Conservation (phyloP, 2,797 vertebrate genomes). For the Siniperca undulata region DNA sequence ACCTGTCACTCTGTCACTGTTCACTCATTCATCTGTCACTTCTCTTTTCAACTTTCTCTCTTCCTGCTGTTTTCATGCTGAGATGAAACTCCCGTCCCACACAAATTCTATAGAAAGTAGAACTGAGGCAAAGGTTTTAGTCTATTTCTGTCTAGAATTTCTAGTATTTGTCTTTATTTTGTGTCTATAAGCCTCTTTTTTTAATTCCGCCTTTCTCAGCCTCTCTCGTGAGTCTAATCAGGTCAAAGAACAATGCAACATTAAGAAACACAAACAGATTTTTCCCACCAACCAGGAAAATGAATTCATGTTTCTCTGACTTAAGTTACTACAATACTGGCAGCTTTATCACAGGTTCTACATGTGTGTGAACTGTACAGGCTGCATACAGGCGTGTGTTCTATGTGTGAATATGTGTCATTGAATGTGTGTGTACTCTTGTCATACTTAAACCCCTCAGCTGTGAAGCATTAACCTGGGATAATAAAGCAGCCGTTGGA, state of each 20-base stretch:
- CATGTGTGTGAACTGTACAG: conserved; percentile 2
- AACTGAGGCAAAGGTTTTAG: not conserved
- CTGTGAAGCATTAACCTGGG: conserved; percentile 39
- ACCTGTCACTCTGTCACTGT: conserved; percentile 12
- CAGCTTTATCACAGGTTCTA: not conserved
- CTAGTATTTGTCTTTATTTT: not conserved
- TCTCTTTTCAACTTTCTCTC: conserved; percentile 7
- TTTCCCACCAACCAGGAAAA: not conserved
- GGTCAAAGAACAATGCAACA: not conserved
- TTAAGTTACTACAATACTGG: not conserved
- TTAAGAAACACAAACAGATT: not conserved
- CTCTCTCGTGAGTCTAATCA: conserved; percentile 21
- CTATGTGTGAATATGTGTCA: not conserved
- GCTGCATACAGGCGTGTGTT: not conserved
- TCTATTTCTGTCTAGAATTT: conserved; percentile 27
- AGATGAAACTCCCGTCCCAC: not conserved
- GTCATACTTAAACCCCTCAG: conserved; percentile 34
- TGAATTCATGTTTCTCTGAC: not conserved
- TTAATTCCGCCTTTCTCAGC: conserved; percentile 1
- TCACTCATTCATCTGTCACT: conserved; percentile 1
- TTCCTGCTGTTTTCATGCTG: conserved; percentile 1
- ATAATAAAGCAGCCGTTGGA: conserved; percentile 36
- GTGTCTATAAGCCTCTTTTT: not conserved
- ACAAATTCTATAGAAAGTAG: not conserved
- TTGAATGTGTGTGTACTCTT: conserved; percentile 18